phyloP scores from a whole-genome alignment of 2,797 vertebrate genomes.

The Loris lydekkerianus region DNA sequence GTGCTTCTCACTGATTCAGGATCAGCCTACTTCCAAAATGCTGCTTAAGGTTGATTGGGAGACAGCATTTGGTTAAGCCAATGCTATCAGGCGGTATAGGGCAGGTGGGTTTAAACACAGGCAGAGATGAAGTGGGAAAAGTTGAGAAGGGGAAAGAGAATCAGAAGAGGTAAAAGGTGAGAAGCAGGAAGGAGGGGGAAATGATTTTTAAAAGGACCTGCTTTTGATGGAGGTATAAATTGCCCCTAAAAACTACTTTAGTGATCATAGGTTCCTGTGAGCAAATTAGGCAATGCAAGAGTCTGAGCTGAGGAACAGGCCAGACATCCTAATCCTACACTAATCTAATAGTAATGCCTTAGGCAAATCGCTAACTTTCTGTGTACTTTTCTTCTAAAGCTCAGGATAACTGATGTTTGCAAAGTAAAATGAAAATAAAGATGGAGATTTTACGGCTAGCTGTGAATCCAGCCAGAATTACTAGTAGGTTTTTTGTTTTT shows the following conservation, averaged over 20 bases:
- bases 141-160: background rate
- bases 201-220: background rate
- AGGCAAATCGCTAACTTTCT: background rate
- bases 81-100: too few species aligned
- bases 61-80: background rate
- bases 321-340: background rate
- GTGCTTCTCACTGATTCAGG: background rate
- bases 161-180: background rate
- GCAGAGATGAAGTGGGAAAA: background rate
- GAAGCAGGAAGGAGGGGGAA: background rate
- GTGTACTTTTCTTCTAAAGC: background rate
- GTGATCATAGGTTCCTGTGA: background rate
- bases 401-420: background rate
- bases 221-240: background rate
- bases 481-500: too few species aligned
- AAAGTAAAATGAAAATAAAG: conserved; percentile 30
- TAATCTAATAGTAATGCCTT: background rate
- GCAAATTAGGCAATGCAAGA: background rate
- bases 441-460: background rate
- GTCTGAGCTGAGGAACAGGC: background rate
- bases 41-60: background rate
- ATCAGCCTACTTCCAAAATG: background rate
- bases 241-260: background rate
- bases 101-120: background rate
- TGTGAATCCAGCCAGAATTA: background rate